Evolutionary conservation across 2,113 vertebrate species (phyloP), one percentile per base, ranked within the genome.

Genomic region (Podarcis cretensis): DNA sequence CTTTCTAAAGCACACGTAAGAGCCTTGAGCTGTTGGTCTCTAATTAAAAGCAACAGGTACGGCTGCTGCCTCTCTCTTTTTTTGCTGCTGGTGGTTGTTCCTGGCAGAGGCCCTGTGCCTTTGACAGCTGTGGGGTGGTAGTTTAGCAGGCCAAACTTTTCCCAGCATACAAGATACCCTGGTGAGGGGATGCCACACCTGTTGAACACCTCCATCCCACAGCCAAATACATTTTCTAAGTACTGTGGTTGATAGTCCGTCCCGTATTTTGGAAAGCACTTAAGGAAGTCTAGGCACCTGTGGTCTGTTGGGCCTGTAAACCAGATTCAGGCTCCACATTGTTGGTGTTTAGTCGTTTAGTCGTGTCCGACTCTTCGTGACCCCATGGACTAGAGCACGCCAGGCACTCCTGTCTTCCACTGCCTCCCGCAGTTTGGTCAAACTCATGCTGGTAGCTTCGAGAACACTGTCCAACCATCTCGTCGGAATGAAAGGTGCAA

Each of bases 1-100:
- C 0, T 0, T 35, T 83, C 86, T 69, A 89, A 91, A 63, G n/a
- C 27, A 86, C 89, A 86, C 1, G 1, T 75, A n/a, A 2, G 13
- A 2, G 4, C 1, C 54, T 7, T 87, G 32, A 89, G 30, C 40
- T 87, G 13, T 23, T 7, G 48, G 27, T 85, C 79, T 32, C 40
- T 32, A 89, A 89, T 83, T 87, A 88, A 92, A 91, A 87, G 13
- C 32, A 84, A 54, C 68, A 1, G 84, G 14, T 73, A 13, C 12
- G 16, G 14, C 57, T 30, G 27, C 13, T 5, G 37, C 12, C 21
- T 25, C 9, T 78, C 20, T 65, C 25, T 84, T 6, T 54, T 37
- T n/a, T 71, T 57, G 71, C 71, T 25, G 32, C n/a, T 30, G 32
- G 3, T 63, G 13, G 59, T 54, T 57, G 2, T 66, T 78, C 37